Conservation (phyloP, 2,888 invertebrate species). For the Agrochola macilenta region DNA sequence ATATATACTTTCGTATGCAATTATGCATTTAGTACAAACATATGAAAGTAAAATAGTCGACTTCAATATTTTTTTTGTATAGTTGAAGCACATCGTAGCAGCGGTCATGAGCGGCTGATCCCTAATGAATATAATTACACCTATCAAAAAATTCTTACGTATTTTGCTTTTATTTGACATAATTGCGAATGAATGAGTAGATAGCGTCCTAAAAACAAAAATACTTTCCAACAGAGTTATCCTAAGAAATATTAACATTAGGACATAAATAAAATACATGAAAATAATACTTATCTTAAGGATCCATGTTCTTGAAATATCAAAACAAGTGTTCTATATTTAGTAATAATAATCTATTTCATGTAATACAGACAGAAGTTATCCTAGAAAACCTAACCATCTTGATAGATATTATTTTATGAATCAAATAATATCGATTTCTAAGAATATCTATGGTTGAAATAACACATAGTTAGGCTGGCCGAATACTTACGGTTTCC, state of each 20-base stretch:
- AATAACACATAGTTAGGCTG: background rate
- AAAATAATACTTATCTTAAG: background rate
- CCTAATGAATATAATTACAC: background rate
- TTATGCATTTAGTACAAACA: too few relatives aligned
- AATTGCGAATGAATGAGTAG: background rate
- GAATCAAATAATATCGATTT: background rate
- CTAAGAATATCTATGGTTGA: background rate
- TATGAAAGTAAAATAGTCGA: too few relatives aligned
- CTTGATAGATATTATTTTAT: background rate
- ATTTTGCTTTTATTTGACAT: background rate
- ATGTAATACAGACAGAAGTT: background rate
- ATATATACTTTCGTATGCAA: too few relatives aligned
- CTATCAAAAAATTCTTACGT: background rate
- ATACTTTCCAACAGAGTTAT: background rate
- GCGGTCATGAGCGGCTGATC: background rate
- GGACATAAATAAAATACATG: background rate
- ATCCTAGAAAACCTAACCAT: background rate
- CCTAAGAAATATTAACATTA: background rate
- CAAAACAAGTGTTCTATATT: background rate
- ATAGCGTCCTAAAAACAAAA: background rate
- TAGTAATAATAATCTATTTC: background rate
- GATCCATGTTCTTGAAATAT: background rate
- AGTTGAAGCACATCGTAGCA: background rate
- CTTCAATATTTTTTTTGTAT: too few relatives aligned
- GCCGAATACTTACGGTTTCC: too few relatives aligned